A percentile compares a stretch with the other conserved stretches of the same genome.
These are phyloP conservation scores for Novumbra hubbsi DNA, from an alignment of 2,797 vertebrate species.

Conservation along the genomic window DNA sequence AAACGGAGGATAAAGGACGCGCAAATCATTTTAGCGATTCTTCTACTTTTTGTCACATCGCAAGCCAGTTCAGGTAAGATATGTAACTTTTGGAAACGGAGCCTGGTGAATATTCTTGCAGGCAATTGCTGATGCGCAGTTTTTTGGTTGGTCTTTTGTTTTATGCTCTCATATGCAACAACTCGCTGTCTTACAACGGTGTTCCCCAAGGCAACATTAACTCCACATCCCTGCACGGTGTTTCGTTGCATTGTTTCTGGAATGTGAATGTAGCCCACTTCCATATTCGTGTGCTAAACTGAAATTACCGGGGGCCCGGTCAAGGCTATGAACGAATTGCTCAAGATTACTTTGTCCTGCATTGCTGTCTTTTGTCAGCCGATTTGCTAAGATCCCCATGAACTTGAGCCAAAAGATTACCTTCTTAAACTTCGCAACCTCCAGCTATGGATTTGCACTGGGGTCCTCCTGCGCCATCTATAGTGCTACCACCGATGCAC, in stretches of 20 bases:
- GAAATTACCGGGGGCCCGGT: constrained; percentile 19
- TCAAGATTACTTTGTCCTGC: neutral
- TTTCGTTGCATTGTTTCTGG: constrained; percentile 15
- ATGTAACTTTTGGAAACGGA: constrained; percentile 8
- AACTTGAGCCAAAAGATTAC: neutral
- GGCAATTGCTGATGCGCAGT: neutral
- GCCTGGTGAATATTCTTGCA: neutral
- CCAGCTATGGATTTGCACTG: constrained; percentile 10
- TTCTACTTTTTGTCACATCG: constrained; percentile 76
- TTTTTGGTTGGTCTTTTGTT: neutral
- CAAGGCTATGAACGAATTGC: constrained; percentile 20
- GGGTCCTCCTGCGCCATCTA: constrained; percentile 35
- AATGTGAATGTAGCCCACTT: constrained; percentile 16
- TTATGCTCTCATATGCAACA: constrained; percentile 9
- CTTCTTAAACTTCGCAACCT: constrained; percentile 14
- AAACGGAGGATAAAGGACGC: constrained; percentile 82
- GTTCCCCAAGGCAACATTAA: neutral
- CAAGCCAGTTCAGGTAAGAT: constrained; percentile 79
- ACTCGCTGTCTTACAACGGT: neutral
- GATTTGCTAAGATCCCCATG: neutral
- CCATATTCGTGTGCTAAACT: constrained; percentile 24
- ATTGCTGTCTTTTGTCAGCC: neutral
- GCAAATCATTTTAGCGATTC: constrained; percentile 71
- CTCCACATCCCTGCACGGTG: neutral
- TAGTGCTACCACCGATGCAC: constrained; percentile 12